Conservation (phyloP, 2,888 invertebrate species). For the Pseudococcus viburni region DNA sequence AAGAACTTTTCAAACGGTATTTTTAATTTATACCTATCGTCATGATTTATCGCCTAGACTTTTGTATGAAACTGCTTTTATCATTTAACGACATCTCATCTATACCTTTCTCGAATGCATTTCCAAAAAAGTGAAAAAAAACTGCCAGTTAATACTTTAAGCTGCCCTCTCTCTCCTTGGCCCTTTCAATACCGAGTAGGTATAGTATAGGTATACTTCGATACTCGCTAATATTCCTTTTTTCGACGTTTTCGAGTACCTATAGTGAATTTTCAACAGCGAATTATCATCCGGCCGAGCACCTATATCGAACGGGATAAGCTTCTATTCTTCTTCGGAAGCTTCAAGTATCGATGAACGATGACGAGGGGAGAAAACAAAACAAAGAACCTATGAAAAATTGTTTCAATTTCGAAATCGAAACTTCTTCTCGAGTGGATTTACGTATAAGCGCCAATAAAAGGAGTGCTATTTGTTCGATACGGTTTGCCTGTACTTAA, state of each 20-base stretch:
- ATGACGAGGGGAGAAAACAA: neutral
- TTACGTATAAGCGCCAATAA: neutral
- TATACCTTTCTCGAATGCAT: conserved; percentile 18
- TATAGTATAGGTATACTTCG: neutral
- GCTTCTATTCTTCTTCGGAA: neutral
- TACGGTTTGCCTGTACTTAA: no score
- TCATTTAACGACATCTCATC: conserved; percentile 42
- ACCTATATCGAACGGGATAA: neutral
- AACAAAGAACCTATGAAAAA: neutral
- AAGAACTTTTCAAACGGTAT: conserved; percentile 29
- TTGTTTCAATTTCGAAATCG: neutral
- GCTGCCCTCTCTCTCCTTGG: neutral
- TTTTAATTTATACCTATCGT: conserved; percentile 35
- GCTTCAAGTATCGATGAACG: neutral
- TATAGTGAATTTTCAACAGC: conserved; percentile 7
- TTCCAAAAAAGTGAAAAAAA: neutral
- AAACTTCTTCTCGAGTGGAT: neutral
- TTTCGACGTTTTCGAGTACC: neutral
- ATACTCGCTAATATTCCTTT: neutral
- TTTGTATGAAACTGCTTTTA: conserved; percentile 18
- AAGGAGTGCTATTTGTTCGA: neutral
- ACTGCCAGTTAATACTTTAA: conserved; percentile 1
- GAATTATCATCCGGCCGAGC: neutral
- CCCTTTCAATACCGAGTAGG: neutral
- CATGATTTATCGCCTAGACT: conserved; percentile 34